Percentiles rank a stretch among this genome's conserved stretches.
These are phyloP conservation scores for Neodiprion virginianus DNA, from an alignment of 1,140 invertebrate genomes.

Conservation along the genomic window DNA sequence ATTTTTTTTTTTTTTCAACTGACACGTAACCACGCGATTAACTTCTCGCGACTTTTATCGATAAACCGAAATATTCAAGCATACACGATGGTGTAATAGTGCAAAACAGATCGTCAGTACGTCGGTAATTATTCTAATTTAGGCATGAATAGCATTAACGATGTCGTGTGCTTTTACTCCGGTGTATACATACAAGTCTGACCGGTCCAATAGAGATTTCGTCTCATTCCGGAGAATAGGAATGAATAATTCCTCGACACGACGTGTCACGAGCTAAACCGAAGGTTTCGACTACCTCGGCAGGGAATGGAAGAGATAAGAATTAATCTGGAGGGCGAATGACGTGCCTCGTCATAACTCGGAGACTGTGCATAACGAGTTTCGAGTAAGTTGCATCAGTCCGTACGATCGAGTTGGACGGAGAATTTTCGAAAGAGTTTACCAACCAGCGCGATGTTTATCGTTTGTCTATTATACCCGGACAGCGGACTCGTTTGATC, in stretches of 20 bases:
- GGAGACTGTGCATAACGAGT: too few relatives aligned
- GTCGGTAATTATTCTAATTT: background rate
- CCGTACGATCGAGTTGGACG: background rate
- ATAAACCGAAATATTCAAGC: background rate
- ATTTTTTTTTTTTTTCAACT: too few relatives aligned
- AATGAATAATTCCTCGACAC: background rate
- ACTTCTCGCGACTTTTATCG: background rate
- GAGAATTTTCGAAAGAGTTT: background rate
- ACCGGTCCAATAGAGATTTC: too few relatives aligned
- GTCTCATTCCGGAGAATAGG: background rate
- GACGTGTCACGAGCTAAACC: slow-evolving; percentile 8
- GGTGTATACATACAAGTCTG: too few relatives aligned
- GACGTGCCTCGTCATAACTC: too few relatives aligned
- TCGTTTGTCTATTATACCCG: too few relatives aligned
- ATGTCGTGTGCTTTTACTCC: background rate
- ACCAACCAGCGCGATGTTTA: background rate
- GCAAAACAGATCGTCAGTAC: background rate
- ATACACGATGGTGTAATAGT: background rate
- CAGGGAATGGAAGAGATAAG: slow-evolving; percentile 24
- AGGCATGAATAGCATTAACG: background rate
- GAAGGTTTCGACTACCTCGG: slow-evolving; percentile 23
- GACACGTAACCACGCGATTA: background rate
- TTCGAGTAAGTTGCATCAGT: too few relatives aligned
- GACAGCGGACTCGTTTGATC: too few relatives aligned
- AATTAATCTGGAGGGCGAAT: background rate